phyloP scores from a whole-genome alignment of 64 coral and sea anemone species.

The Stichodactyla mertensii region DNA sequence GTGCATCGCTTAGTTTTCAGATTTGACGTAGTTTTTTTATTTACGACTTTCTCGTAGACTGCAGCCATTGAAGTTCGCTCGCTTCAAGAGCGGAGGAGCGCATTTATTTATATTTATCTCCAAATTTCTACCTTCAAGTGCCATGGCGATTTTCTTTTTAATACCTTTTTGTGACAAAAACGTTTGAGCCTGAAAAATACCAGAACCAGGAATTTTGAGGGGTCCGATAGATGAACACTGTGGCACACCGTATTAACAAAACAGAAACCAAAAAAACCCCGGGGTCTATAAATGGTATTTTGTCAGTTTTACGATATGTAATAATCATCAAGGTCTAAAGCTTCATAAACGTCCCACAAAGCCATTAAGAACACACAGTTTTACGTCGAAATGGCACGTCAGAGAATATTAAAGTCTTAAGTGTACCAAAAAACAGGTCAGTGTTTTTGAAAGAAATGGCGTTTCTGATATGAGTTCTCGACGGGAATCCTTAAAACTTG shows the following conservation, averaged over 20 bases:
- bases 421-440: background rate
- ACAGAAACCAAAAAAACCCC: background rate
- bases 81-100: no score
- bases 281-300: background rate
- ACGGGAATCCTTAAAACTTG: background rate
- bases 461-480: background rate
- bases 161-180: no score
- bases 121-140: no score
- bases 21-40: background rate
- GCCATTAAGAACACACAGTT: background rate
- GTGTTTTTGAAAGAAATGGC: background rate
- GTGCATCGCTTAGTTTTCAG: background rate
- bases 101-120: no score
- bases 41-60: background rate
- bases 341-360: background rate
- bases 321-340: background rate
- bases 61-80: no score
- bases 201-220: background rate
- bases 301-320: background rate
- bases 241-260: background rate
- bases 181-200: background rate
- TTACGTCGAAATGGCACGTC: background rate
- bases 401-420: background rate
- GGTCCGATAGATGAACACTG: background rate
- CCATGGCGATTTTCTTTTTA: no score